Evolutionary conservation across 2,797 vertebrate species (phyloP).

Genomic region (Heliangelus exortis): DNA sequence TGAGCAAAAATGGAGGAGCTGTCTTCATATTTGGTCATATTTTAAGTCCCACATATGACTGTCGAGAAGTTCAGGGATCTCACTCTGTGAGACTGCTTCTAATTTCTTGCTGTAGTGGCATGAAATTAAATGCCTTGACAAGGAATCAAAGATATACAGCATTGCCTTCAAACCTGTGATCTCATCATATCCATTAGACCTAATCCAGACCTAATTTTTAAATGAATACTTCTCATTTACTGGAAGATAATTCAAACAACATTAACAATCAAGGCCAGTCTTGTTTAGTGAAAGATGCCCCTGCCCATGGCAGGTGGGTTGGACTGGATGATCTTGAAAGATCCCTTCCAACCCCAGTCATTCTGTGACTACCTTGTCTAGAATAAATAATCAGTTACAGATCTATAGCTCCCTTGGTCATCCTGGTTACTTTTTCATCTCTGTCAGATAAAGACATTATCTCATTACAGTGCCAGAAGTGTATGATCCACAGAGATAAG

Average conservation of each 20-base stretch:
- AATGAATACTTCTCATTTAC: not conserved
- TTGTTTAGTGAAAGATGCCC: not conserved
- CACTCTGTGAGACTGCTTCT: not conserved
- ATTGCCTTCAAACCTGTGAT: not conserved
- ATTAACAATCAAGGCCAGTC: not conserved
- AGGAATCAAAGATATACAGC: not conserved
- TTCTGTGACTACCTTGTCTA: not conserved
- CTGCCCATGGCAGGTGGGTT: not conserved
- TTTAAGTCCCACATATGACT: not conserved
- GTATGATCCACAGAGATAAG: not conserved
- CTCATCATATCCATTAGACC: not conserved
- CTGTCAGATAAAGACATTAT: rapidly evolving
- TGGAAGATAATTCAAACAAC: not conserved
- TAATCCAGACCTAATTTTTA: not conserved
- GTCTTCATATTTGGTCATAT: not conserved
- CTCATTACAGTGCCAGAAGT: not conserved
- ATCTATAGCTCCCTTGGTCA: not conserved
- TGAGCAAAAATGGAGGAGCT: not conserved
- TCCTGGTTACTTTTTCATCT: not conserved
- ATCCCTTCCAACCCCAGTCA: not conserved
- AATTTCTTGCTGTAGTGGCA: not conserved
- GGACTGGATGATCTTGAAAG: not conserved
- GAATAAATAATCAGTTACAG: not conserved
- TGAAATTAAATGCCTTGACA: not conserved
- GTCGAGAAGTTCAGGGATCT: not conserved